Percentiles rank a stretch among this genome's conserved stretches.
Evolutionary conservation across 2,113 vertebrate genomes (phyloP).

Genomic region (Polypterus bichir): DNA sequence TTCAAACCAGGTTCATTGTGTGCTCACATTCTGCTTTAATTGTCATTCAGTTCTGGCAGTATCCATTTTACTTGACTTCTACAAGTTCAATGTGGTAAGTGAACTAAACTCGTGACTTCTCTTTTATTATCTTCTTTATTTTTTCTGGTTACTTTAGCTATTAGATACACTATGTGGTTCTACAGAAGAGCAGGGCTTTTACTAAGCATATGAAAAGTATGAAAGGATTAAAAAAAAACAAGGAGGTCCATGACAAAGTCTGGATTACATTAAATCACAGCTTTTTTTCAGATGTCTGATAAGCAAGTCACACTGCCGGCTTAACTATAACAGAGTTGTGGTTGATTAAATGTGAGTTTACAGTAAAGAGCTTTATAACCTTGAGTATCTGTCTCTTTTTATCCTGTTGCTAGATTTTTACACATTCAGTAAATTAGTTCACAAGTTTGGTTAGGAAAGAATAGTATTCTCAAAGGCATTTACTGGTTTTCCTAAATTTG

Average conservation of each 20-base stretch:
- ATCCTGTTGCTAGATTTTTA: neutral
- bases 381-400: neutral
- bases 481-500: too few species aligned
- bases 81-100: too few species aligned
- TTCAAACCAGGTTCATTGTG: too few species aligned
- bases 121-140: neutral
- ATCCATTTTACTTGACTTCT: too few species aligned
- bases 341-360: neutral
- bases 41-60: too few species aligned
- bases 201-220: conserved; percentile 1
- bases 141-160: neutral
- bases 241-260: neutral
- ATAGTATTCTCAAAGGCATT: too few species aligned
- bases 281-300: neutral
- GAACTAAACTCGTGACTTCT: too few species aligned
- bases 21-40: too few species aligned
- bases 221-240: neutral
- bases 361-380: neutral
- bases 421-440: too few species aligned
- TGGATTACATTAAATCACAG: conserved; percentile 1
- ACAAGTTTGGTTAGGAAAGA: too few species aligned
- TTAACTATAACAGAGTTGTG: neutral
- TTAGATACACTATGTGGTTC: neutral
- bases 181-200: neutral
- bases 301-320: neutral